A percentile compares a stretch with the other conserved stretches of the same genome.
phyloP scores from a whole-genome alignment of 1,140 invertebrate species.

The Papilio glaucus region DNA sequence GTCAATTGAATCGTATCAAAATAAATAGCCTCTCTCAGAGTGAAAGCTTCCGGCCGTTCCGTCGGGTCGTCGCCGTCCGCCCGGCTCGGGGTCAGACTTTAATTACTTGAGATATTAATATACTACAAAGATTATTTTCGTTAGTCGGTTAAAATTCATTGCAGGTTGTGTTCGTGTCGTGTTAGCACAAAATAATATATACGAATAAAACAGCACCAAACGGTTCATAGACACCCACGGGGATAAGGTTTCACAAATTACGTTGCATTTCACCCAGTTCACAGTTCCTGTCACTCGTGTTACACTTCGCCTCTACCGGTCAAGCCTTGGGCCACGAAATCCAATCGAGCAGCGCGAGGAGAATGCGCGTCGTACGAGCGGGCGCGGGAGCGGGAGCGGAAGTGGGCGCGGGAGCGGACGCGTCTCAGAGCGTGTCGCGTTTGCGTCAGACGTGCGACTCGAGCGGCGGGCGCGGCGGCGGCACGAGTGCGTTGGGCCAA shows the following conservation, averaged over 20 bases:
- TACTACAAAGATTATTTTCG: constrained; percentile 32
- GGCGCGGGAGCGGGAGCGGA: neutral
- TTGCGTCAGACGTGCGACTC: constrained; percentile 78
- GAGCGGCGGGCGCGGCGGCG: constrained; percentile 71
- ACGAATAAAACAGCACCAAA: constrained; percentile 50
- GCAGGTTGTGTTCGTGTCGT: constrained; percentile 40
- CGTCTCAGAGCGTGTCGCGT: constrained; percentile 12
- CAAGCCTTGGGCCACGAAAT: constrained; percentile 12
- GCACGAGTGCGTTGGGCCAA: constrained; percentile 65
- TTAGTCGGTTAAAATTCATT: constrained; percentile 34
- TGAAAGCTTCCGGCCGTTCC: constrained; percentile 55
- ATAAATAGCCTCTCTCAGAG: constrained; percentile 78
- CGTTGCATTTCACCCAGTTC: neutral
- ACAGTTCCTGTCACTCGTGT: too few relatives aligned
- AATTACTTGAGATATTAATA: constrained; percentile 42
- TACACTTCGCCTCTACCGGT: neutral
- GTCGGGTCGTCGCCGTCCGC: constrained; percentile 32
- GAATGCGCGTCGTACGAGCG: neutral
- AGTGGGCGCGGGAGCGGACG: neutral
- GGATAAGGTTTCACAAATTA: constrained; percentile 23
- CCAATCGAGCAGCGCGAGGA: constrained; percentile 15
- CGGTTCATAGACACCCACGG: constrained; percentile 47
- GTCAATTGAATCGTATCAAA: constrained; percentile 81
- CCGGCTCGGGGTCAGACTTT: constrained; percentile 48
- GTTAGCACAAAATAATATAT: constrained; percentile 49